phyloP scores from a whole-genome alignment of 2,113 vertebrate species.

The Ginglymostoma cirratum region DNA sequence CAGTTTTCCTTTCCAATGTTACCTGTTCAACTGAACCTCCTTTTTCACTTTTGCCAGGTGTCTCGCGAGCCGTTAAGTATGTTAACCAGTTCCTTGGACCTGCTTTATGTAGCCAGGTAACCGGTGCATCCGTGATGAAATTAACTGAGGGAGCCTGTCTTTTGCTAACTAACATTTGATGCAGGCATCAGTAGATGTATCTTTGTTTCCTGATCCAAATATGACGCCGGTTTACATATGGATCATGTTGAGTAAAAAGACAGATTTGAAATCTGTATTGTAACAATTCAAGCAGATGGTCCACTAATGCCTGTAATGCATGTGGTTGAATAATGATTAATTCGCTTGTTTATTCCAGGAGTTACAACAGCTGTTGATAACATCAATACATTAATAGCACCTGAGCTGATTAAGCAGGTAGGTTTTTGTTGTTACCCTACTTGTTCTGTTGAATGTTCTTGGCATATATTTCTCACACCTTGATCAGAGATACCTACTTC shows the following conservation, averaged over 20 bases:
- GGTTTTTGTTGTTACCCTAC: conserved; percentile 59
- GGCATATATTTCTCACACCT: neutral
- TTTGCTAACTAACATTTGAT: conserved; percentile 63
- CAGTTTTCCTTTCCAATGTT: conserved; percentile 41
- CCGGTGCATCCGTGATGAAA: conserved; percentile 36
- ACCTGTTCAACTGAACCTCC: neutral
- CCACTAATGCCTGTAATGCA: conserved; percentile 57
- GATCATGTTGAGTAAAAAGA: neutral
- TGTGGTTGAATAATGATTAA: conserved; percentile 65
- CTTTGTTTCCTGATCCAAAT: neutral
- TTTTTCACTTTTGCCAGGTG: conserved; percentile 64
- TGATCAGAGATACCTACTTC: neutral
- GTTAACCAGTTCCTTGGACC: conserved; percentile 94
- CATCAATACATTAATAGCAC: conserved; percentile 98
- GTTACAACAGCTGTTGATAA: conserved; percentile 98
- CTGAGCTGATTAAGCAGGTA: conserved; percentile 97
- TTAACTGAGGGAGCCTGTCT: conserved; percentile 61
- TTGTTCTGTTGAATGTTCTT: neutral
- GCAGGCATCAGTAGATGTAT: conserved; percentile 50
- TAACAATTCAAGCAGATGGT: conserved; percentile 46
- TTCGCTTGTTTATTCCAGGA: conserved; percentile 96
- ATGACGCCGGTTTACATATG: neutral
- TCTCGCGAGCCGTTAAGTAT: conserved; percentile 97
- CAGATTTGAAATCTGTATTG: neutral
- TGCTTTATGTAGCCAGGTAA: conserved; percentile 97